Evolutionary conservation across 2,888 invertebrate species (phyloP).

Genomic region (Chloromyia formosa): DNA sequence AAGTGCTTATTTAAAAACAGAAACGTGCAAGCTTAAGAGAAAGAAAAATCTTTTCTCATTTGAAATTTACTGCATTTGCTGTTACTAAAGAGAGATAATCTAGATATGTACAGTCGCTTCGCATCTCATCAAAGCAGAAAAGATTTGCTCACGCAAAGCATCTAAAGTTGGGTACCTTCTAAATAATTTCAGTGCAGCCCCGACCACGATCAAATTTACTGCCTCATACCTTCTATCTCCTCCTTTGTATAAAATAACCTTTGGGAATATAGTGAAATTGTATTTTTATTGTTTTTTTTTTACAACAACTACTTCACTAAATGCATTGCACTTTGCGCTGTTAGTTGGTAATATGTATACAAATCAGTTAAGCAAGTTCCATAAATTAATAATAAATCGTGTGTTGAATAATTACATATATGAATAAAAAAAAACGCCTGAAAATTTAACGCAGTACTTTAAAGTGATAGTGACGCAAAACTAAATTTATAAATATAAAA

Average conservation of each 20-base stretch:
- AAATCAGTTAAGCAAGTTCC: no score
- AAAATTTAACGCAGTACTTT: no score
- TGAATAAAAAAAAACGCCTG: no score
- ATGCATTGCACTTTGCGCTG: no score
- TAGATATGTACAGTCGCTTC: background rate
- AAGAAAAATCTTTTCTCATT: slow-evolving; percentile 1
- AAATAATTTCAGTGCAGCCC: slow-evolving; percentile 53
- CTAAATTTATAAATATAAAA: no score
- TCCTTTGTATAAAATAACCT: slow-evolving; percentile 26
- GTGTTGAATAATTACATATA: no score
- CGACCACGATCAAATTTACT: slow-evolving; percentile 53
- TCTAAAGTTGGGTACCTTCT: background rate
- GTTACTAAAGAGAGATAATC: slow-evolving; percentile 20
- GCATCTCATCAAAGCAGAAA: background rate
- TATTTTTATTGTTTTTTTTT: background rate
- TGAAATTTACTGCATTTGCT: background rate
- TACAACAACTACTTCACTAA: background rate
- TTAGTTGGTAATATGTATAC: no score
- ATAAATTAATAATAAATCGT: no score
- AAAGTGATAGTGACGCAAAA: no score
- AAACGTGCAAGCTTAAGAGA: slow-evolving; percentile 12
- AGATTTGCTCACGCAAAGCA: slow-evolving; percentile 14
- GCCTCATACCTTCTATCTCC: slow-evolving; percentile 44
- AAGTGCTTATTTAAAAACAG: background rate
- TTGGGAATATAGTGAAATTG: slow-evolving; percentile 24